phyloP scores from a whole-genome alignment of 2,888 invertebrate species.

The Ectobius pallidus region DNA sequence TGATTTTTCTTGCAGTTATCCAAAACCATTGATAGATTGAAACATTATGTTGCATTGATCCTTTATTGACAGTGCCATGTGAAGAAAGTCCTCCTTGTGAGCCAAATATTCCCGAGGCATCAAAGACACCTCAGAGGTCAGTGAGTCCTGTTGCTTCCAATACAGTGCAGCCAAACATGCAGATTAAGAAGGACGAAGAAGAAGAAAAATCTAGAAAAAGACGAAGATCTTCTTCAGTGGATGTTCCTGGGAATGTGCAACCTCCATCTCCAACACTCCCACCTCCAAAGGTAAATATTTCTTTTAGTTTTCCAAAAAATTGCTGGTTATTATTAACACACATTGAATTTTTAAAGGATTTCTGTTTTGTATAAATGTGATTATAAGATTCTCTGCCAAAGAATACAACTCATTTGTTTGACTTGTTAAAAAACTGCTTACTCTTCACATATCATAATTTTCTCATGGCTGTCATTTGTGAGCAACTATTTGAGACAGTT shows the following conservation, averaged over 20 bases:
- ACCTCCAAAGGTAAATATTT: conserved; percentile 31
- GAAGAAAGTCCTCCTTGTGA: conserved; percentile 43
- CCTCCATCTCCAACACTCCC: conserved; percentile 30
- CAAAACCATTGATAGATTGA: no score
- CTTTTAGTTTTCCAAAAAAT: no score
- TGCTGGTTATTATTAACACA: no score
- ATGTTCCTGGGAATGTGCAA: background rate
- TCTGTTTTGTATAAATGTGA: no score
- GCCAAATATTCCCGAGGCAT: conserved; percentile 36
- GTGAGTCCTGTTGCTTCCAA: background rate
- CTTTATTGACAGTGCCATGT: conserved; percentile 44
- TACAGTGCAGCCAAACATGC: background rate
- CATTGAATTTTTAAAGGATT: no score
- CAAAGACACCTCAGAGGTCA: conserved; percentile 28
- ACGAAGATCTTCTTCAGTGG: conserved; percentile 6
- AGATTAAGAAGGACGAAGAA: conserved; percentile 29
- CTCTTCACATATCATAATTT: no score
- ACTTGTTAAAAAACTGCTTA: no score
- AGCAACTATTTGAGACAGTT: no score
- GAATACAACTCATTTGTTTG: no score
- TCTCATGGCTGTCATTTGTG: no score
- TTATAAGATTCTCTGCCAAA: no score
- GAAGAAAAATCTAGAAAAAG: conserved; percentile 24
- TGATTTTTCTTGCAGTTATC: no score
- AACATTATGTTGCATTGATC: conserved; percentile 34